These are phyloP conservation scores for Ypsolopha scabrella DNA, from an alignment of 2,888 invertebrate genomes.

Conservation along the genomic window DNA sequence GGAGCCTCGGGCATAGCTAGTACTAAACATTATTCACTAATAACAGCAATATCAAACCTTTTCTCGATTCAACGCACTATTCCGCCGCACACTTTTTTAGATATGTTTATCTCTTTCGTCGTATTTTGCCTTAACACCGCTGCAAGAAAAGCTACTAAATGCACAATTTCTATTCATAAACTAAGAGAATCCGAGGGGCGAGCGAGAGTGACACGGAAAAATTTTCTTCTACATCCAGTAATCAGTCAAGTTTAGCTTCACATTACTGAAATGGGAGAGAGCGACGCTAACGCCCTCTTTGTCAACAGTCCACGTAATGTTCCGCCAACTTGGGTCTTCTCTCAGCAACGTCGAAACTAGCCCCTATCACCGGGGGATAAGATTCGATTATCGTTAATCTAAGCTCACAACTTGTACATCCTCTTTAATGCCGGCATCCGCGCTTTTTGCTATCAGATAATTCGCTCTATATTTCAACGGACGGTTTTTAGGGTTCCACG, in stretches of 20 bases:
- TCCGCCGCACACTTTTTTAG: no score
- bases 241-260: slow-evolving; percentile 58
- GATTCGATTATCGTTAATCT: background rate
- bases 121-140: no score
- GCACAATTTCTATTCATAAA: slow-evolving; percentile 1
- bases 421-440: slow-evolving; percentile 19
- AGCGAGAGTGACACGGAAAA: slow-evolving; percentile 14
- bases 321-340: background rate
- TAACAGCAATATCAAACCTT: no score
- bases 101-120: no score
- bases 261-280: slow-evolving; percentile 52
- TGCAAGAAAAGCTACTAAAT: background rate
- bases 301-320: slow-evolving; percentile 6
- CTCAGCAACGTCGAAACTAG: background rate
- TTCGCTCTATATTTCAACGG: slow-evolving; percentile 22
- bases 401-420: background rate
- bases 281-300: slow-evolving; percentile 5
- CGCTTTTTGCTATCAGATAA: slow-evolving; percentile 25
- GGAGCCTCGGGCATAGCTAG: no score
- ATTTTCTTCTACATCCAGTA: slow-evolving; percentile 42
- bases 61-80: no score
- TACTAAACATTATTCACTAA: no score
- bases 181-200: background rate
- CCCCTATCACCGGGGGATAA: background rate
- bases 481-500: background rate